phyloP scores from a whole-genome alignment of 2,888 invertebrate genomes.

The Chironomus tentans region DNA sequence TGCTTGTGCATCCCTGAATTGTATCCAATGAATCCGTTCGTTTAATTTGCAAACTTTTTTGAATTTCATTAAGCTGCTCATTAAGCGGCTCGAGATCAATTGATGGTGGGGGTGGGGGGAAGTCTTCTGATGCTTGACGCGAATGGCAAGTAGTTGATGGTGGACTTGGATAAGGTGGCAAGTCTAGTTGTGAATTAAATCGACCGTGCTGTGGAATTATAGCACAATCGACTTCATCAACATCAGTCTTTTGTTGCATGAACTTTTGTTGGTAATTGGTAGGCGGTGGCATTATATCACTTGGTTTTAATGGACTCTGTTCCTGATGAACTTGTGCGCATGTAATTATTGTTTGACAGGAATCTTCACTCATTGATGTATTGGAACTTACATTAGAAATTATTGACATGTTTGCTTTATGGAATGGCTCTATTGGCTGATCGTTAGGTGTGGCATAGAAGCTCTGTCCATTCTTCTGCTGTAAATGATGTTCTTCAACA shows the following conservation, averaged over 20 bases:
- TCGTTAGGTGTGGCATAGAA: constrained; percentile 40
- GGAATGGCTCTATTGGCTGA: constrained; percentile 35
- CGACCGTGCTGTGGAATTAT: constrained; percentile 44
- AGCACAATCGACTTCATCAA: constrained; percentile 56
- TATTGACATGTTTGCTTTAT: constrained; percentile 41
- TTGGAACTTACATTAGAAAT: constrained; percentile 42
- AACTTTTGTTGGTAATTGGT: constrained; percentile 12
- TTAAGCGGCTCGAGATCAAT: constrained; percentile 58
- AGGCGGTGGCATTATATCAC: constrained; percentile 30
- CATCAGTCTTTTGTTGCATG: constrained; percentile 41
- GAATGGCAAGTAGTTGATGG: constrained; percentile 70
- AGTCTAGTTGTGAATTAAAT: constrained; percentile 44
- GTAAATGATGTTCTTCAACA: constrained; percentile 28
- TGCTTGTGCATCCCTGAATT: constrained; percentile 42
- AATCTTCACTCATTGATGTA: constrained; percentile 42
- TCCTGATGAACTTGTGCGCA: constrained; percentile 78
- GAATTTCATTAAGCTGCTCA: constrained; percentile 49
- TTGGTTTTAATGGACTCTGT: constrained; percentile 57
- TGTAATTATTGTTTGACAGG: constrained; percentile 65
- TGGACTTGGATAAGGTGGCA: constrained; percentile 76
- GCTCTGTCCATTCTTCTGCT: constrained; percentile 35
- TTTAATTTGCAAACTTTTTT: constrained; percentile 35
- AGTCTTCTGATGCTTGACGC: constrained; percentile 78
- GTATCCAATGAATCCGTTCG: constrained; percentile 40
- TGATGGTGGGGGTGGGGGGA: constrained; percentile 79